A percentile compares a stretch with the other conserved stretches of the same genome.
These are phyloP conservation scores for Conger conger DNA, from an alignment of 2,113 vertebrate genomes.

Conservation along the genomic window DNA sequence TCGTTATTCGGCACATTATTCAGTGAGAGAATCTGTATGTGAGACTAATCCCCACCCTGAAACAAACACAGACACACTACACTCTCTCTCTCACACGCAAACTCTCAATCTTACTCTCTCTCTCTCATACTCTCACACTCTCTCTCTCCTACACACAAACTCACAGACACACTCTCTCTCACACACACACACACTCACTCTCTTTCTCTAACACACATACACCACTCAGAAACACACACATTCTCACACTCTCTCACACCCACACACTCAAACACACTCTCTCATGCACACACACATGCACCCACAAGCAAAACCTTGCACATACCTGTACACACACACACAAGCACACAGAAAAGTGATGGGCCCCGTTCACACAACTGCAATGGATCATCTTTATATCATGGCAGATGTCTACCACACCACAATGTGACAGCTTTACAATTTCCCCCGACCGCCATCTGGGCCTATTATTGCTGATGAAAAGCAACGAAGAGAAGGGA, in stretches of 20 bases:
- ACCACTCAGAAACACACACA: not conserved
- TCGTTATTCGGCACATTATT: not conserved
- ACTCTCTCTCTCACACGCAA: too few species aligned
- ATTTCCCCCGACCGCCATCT: constrained; percentile 21
- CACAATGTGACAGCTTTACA: constrained; percentile 13
- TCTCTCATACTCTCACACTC: too few species aligned
- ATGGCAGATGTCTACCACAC: constrained; percentile 20
- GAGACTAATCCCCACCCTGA: not conserved
- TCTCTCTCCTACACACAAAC: too few species aligned
- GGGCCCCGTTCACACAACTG: not conserved
- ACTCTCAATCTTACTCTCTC: too few species aligned
- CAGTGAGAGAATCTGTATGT: not conserved
- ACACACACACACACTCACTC: not conserved
- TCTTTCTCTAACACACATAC: too few species aligned
- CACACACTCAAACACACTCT: too few species aligned
- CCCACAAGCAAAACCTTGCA: not conserved
- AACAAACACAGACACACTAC: not conserved
- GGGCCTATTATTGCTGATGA: constrained; percentile 10
- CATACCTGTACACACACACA: not conserved
- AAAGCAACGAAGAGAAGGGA: constrained; percentile 12
- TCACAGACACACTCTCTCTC: not conserved
- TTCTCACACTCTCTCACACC: too few species aligned
- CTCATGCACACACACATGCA: not conserved
- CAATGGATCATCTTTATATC: constrained; percentile 19
- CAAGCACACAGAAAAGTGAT: not conserved